These are phyloP conservation scores for Crioceris asparagi DNA, from an alignment of 2,888 invertebrate genomes.

Conservation along the genomic window DNA sequence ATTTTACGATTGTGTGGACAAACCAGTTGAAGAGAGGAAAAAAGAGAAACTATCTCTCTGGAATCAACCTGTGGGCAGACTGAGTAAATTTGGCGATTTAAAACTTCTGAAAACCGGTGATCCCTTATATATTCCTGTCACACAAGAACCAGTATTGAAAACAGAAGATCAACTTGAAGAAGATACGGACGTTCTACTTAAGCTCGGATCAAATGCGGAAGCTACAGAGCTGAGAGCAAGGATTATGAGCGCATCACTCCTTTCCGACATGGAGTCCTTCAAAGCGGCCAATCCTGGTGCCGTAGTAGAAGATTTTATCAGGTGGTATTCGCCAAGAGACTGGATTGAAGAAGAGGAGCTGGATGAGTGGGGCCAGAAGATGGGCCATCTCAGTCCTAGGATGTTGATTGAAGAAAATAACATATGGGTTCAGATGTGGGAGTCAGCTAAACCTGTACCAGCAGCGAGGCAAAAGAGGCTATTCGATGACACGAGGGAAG, in stretches of 20 bases:
- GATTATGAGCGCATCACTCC: constrained; percentile 89
- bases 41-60: constrained; percentile 41
- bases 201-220: constrained; percentile 75
- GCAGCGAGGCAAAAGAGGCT: constrained; percentile 81
- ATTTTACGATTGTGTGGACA: constrained; percentile 66
- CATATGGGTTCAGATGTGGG: constrained; percentile 84
- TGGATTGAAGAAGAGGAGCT: constrained; percentile 57
- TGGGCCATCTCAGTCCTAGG: constrained; percentile 66
- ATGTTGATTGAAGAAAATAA: constrained; percentile 88
- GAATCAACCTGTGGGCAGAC: constrained; percentile 46
- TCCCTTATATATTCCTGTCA: constrained; percentile 67
- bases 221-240: constrained; percentile 77
- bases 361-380: constrained; percentile 47
- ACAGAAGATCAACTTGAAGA: constrained; percentile 95
- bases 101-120: constrained; percentile 59
- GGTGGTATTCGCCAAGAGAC: constrained; percentile 97
- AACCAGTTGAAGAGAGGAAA: constrained; percentile 35
- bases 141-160: constrained; percentile 90
- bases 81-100: constrained; percentile 55
- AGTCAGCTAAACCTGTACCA: constrained; percentile 77
- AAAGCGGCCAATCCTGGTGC: constrained; percentile 96
- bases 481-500: constrained; percentile 93
- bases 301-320: constrained; percentile 86
- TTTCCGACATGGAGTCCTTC: constrained; percentile 98
- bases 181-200: constrained; percentile 78